These are phyloP conservation scores for Trilocha varians DNA, from an alignment of 2,888 invertebrate genomes.

Conservation along the genomic window DNA sequence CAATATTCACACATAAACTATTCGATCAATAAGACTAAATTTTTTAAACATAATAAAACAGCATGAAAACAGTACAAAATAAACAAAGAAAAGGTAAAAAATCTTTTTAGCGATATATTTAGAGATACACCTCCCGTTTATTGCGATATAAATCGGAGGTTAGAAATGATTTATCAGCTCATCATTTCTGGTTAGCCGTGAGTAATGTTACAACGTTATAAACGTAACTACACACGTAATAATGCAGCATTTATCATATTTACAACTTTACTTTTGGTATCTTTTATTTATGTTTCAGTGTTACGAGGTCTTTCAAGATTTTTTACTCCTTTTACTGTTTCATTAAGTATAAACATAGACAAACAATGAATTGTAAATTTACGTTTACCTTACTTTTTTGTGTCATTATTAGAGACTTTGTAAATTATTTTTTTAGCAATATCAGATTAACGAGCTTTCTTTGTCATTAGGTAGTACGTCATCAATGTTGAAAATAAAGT, in stretches of 20 bases:
- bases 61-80: too few relatives aligned
- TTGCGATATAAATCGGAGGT: constrained; percentile 65
- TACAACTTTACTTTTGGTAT: not conserved
- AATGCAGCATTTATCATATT: constrained; percentile 15
- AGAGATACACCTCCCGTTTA: constrained; percentile 59
- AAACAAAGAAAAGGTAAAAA: not conserved
- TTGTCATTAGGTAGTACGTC: too few relatives aligned
- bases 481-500: too few relatives aligned
- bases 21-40: too few relatives aligned
- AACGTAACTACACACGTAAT: constrained; percentile 24
- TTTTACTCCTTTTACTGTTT: not conserved
- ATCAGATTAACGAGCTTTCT: too few relatives aligned
- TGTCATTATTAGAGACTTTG: too few relatives aligned
- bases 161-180: constrained; percentile 68
- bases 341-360: too few relatives aligned
- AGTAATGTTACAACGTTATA: constrained; percentile 53
- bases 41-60: too few relatives aligned
- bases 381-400: too few relatives aligned
- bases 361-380: too few relatives aligned
- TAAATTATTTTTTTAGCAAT: too few relatives aligned
- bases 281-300: constrained; percentile 4
- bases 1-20: too few relatives aligned
- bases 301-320: constrained; percentile 2
- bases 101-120: constrained; percentile 39
- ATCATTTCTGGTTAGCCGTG: constrained; percentile 65